Evolutionary conservation across 2,888 invertebrate genomes (phyloP).

Genomic region (Galeruca laticollis): DNA sequence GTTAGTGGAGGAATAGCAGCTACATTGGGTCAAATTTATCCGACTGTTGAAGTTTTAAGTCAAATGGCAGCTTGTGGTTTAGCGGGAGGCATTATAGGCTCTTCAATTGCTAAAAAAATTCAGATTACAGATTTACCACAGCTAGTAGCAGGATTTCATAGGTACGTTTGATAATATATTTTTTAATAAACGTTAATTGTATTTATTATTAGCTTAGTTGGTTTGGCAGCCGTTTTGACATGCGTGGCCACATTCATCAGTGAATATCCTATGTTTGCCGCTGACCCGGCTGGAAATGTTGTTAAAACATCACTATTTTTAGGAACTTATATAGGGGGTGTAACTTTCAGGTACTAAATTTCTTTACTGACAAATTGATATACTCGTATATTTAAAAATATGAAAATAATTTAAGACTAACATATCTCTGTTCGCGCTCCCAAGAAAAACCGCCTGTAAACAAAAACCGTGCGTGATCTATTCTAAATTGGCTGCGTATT

Average conservation of each 20-base stretch:
- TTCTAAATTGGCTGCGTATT: too few relatives aligned
- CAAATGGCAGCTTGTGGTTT: slow-evolving; percentile 85
- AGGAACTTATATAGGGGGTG: slow-evolving; percentile 91
- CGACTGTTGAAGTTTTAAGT: slow-evolving; percentile 77
- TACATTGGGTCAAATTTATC: slow-evolving; percentile 83
- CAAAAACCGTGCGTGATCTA: too few relatives aligned
- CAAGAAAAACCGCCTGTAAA: too few relatives aligned
- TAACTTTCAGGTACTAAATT: slow-evolving; percentile 81
- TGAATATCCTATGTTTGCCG: slow-evolving; percentile 84
- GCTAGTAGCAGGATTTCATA: slow-evolving; percentile 89
- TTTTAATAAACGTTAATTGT: too few relatives aligned
- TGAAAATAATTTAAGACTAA: too few relatives aligned
- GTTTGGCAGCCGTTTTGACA: slow-evolving; percentile 88
- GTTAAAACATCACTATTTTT: slow-evolving; percentile 87
- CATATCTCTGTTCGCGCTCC: too few relatives aligned
- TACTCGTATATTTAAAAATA: not conserved
- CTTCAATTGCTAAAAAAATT: slow-evolving; percentile 83
- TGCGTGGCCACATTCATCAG: slow-evolving; percentile 87
- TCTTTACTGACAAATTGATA: not conserved
- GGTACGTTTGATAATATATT: slow-evolving; percentile 63
- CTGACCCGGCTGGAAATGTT: slow-evolving; percentile 84
- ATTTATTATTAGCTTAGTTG: slow-evolving; percentile 76
- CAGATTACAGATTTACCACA: slow-evolving; percentile 90
- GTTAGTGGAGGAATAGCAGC: slow-evolving; percentile 85
- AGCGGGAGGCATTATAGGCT: slow-evolving; percentile 80